phyloP scores from a whole-genome alignment of 2,113 vertebrate genomes.

The human (Homo sapiens) region GRCh38 chr17:40605501-40606000 shows the following conservation, averaged over 20 bases:
- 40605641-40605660: constrained; percentile 37
- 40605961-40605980: neutral
- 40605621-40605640: constrained; percentile 27
- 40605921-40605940: neutral
- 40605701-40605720: neutral
- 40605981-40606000: neutral
- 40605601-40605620: neutral
- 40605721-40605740: neutral
- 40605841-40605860: neutral
- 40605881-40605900: neutral
- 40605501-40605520: neutral
- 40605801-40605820: neutral
- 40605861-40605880: neutral
- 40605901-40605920: neutral
- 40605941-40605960: neutral
- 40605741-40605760: neutral
- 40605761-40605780: neutral
- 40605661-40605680: constrained; percentile 30
- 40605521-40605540: neutral
- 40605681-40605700: constrained; percentile 62
- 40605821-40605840: neutral
- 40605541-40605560: neutral
- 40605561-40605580: neutral
- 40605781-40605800: neutral
- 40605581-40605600: neutral